phyloP scores from a whole-genome alignment of 2,113 vertebrate species.

The Carettochelys insculpta region DNA sequence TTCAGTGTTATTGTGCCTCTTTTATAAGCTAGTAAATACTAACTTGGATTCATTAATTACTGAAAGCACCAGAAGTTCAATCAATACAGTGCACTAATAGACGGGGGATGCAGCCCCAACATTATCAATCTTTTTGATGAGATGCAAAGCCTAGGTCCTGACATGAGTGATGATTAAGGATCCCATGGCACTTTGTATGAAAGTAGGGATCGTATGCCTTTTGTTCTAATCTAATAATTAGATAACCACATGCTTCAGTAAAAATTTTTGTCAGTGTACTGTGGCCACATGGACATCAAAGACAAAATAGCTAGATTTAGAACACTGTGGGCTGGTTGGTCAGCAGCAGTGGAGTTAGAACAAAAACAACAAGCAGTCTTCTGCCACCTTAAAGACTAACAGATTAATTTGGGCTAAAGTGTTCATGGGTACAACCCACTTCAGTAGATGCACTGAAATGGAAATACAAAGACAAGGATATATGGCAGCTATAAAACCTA shows the following conservation, averaged over 20 bases:
- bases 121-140: constrained; percentile 19
- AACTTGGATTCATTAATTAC: constrained; percentile 62
- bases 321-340: too few relatives aligned
- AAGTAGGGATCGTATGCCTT: background rate
- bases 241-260: background rate
- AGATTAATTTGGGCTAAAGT: too few relatives aligned
- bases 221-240: accelerated
- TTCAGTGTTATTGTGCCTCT: constrained; percentile 24
- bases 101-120: constrained; percentile 22
- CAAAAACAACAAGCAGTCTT: too few relatives aligned
- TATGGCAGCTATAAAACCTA: too few relatives aligned
- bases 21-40: constrained; percentile 41
- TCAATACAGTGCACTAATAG: constrained; percentile 50
- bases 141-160: constrained; percentile 15
- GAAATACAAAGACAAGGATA: too few relatives aligned
- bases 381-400: too few relatives aligned
- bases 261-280: background rate
- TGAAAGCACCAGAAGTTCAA: constrained; percentile 37
- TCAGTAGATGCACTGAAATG: too few relatives aligned
- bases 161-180: background rate
- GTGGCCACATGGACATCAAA: accelerated
- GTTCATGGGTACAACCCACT: too few relatives aligned
- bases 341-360: too few relatives aligned
- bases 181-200: background rate
- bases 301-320: background rate